Base-by-base conservation (phyloP, 2,113 vertebrate species). In the Boleophthalmus pectinirostris region DNA sequence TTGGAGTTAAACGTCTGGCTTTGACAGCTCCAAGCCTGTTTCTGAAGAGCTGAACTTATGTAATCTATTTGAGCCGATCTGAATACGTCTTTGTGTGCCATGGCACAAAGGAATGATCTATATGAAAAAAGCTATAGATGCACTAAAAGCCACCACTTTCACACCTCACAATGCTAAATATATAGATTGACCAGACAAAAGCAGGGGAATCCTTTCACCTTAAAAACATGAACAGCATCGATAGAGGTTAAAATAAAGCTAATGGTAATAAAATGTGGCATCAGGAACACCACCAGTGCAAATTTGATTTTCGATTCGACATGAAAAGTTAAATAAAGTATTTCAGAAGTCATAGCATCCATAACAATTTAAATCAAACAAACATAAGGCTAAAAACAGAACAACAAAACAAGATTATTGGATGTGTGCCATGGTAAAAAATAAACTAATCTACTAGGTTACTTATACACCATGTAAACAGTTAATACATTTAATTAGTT, bases 1-100 rank as follows among this genome's bases (percentile, higher is more conserved):
- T 38, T 70, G 67, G 49, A 51, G 29, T 63, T 75, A 23, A 70
- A 69, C 57, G n/a, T 60, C 25, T 57, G 53, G 71, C 23, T 33
- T 29, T 65, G 64, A 74, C 58, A 73, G 29, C 67, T 74, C 38
- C 20, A 49, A 77, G 64, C 25, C n/a, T 66, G 72, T 75, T 74
- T 57, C 73, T 51, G 12, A 6, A 69, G 65, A 63, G 10, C 60
- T 63, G 38, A 13, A 72, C 1, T 60, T 53, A 18, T 21, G 5
- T 63, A 33, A 69, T 47, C 13, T 8, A 58, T 54, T 33, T 43
- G 10, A n/a, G 20, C 33, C 29, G 38, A 38, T 64, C 18, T 18
- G 9, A 64, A 20, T 38, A n/a, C 9, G 16, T 64, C 18, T 38
- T 64, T 43, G 16, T 64, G 29, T 21, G 12, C 9, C 33, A 7